phyloP scores from a whole-genome alignment of 1,140 invertebrate genomes.

The Ceratina calcarata region DNA sequence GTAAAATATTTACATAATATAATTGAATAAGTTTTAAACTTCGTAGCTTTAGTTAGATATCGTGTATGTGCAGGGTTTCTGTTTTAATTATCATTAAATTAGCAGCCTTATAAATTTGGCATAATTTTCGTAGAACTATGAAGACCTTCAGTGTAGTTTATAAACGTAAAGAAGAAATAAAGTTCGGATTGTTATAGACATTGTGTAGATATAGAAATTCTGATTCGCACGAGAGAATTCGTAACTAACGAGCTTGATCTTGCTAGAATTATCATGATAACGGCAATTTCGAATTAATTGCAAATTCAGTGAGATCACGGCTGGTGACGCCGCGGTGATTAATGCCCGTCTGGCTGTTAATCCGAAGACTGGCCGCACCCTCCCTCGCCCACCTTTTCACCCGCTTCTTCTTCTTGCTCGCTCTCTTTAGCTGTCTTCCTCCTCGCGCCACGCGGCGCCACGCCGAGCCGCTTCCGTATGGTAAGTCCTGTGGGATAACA shows the following conservation, averaged over 20 bases:
- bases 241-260: slow-evolving; percentile 32
- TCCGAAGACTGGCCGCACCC: slow-evolving; percentile 38
- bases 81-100: too few species aligned
- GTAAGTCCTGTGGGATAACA: slow-evolving; percentile 79
- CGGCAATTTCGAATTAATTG: slow-evolving; percentile 72
- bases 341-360: slow-evolving; percentile 58
- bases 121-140: too few species aligned
- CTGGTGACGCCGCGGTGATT: slow-evolving; percentile 65
- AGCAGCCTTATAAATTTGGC: too few species aligned
- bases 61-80: too few species aligned
- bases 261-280: slow-evolving; percentile 51
- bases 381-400: background rate
- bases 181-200: too few species aligned
- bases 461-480: slow-evolving; percentile 57
- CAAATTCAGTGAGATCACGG: slow-evolving; percentile 69
- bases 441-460: background rate
- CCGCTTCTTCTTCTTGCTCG: background rate
- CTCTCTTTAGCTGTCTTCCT: slow-evolving; percentile 12
- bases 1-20: too few species aligned
- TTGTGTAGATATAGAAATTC: background rate
- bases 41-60: too few species aligned
- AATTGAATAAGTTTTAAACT: too few species aligned
- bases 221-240: too few species aligned
- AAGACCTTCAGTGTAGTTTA: too few species aligned
- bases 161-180: background rate